Conservation (phyloP, 2,797 vertebrate species). For the Spheniscus humboldti region DNA sequence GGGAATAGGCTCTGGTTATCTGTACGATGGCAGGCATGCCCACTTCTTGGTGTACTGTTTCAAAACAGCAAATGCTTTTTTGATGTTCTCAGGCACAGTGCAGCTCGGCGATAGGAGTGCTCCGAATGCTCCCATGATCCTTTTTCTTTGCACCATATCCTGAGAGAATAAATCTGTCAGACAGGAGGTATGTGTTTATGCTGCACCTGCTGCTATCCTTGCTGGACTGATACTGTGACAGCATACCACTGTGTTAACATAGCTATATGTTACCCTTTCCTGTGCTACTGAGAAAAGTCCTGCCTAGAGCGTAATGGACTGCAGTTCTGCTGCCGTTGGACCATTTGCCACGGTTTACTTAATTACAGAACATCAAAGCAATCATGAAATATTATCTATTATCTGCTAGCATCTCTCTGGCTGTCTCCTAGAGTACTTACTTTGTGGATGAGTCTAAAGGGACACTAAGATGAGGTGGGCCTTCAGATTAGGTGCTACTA, state of each 20-base stretch:
- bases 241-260: background rate
- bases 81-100: background rate
- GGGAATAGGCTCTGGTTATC: background rate
- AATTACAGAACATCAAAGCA: background rate
- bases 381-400: background rate
- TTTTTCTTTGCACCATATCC: background rate
- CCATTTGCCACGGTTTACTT: background rate
- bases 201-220: background rate
- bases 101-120: background rate
- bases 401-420: background rate
- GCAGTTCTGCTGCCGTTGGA: background rate
- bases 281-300: background rate
- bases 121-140: background rate
- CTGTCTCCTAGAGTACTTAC: background rate
- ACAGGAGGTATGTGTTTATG: background rate
- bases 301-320: background rate
- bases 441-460: background rate
- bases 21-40: background rate
- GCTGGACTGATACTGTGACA: background rate
- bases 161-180: background rate
- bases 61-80: background rate
- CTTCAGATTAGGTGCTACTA: background rate
- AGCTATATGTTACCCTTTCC: background rate
- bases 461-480: background rate
- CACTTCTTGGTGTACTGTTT: background rate